Conservation (phyloP, 2,113 vertebrate species). For the Charadrius vociferus region DNA sequence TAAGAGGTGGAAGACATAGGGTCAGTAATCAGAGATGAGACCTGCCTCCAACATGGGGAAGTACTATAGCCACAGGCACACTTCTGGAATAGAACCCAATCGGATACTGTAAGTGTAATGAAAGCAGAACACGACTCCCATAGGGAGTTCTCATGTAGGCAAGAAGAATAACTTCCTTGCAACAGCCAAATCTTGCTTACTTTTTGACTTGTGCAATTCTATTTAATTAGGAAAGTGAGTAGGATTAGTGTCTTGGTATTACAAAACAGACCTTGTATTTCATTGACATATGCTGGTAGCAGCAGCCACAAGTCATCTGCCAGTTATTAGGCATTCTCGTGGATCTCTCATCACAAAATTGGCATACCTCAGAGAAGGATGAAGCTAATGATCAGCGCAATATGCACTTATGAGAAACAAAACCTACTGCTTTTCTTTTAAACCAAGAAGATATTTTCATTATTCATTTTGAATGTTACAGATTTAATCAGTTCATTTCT, state of each 20-base stretch:
- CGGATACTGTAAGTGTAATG: neutral
- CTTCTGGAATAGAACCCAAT: neutral
- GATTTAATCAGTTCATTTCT: neutral
- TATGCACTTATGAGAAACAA: neutral
- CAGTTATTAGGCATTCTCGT: neutral
- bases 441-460: neutral
- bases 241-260: neutral
- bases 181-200: neutral
- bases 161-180: neutral
- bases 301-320: neutral
- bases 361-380: neutral
- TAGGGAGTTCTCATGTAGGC: neutral
- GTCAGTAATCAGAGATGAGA: neutral
- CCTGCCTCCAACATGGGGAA: neutral
- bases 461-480: neutral
- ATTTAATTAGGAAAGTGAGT: neutral
- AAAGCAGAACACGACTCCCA: neutral
- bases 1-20: rapidly evolving
- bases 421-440: neutral
- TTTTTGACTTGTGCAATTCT: neutral
- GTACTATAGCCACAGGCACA: neutral
- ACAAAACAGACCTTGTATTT: neutral
- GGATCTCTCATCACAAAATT: neutral
- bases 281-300: neutral
- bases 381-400: neutral